These are phyloP conservation scores for Thereva nobilitata DNA, from an alignment of 2,888 invertebrate genomes.

Conservation along the genomic window DNA sequence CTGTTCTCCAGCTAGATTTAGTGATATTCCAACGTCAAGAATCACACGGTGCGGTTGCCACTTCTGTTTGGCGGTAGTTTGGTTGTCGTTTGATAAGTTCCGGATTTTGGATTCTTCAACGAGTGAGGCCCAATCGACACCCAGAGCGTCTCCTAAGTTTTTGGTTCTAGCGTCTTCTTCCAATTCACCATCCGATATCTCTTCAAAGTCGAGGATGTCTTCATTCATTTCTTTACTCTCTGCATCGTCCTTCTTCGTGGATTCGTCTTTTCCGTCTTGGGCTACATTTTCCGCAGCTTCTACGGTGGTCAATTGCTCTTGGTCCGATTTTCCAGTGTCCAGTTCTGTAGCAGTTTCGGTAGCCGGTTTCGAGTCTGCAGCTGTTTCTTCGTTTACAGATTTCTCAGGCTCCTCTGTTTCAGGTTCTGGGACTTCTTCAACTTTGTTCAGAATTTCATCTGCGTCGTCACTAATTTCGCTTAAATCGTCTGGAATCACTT, in stretches of 20 bases:
- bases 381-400: conserved; percentile 45
- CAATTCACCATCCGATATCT: conserved; percentile 87
- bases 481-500: conserved; percentile 60
- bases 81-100: conserved; percentile 52
- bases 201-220: conserved; percentile 76
- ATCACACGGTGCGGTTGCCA: conserved; percentile 83
- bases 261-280: conserved; percentile 13
- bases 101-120: conserved; percentile 71
- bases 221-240: conserved; percentile 56
- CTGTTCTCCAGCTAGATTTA: conserved; percentile 74
- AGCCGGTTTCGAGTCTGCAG: background rate
- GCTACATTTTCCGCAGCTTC: background rate
- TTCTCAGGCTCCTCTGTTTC: conserved; percentile 2
- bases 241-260: conserved; percentile 23
- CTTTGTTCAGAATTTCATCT: conserved; percentile 82
- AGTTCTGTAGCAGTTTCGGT: background rate
- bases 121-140: conserved; percentile 93
- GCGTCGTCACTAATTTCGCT: conserved; percentile 90
- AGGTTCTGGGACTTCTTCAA: conserved; percentile 61
- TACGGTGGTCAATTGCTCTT: background rate
- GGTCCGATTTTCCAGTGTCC: background rate
- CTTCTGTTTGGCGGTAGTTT: conserved; percentile 68
- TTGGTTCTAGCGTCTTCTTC: conserved; percentile 80
- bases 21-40: conserved; percentile 78
- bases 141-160: conserved; percentile 84